Base-by-base conservation (phyloP, 2,797 vertebrate species). In the Melanotaenia parkinsoni region DNA sequence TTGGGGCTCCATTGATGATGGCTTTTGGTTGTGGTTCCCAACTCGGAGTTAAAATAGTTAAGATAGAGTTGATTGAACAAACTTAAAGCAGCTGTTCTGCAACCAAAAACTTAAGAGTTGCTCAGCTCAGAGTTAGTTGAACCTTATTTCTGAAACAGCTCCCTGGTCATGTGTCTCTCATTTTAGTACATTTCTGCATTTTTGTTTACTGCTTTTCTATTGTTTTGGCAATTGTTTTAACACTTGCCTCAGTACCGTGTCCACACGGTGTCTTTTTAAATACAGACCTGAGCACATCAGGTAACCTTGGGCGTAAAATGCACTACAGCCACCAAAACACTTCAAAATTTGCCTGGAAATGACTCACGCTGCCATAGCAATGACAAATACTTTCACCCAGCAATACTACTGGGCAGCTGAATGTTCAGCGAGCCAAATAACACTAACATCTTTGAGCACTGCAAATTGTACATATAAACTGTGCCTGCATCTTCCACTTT, bases 121-220 rank as follows among this genome's bases (percentile, higher is more conserved):
- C 3, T 32, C 5, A 32, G 30, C 30, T 32, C 30, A 32, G 30
- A 32, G 30, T 5, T 32, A 32, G 30, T 32, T 32, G 26, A 26
- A 26, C 26, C 26, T 32, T 5, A 32, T 32, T 32, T 32, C 30
- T 32, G 5, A 5, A 32, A 32, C 30, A 32, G 30, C 4, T 5
- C 30, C 72, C 53, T 40, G 12, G 4, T 13, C 32, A 6, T 37
- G 63, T 38, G 28, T 78, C 67, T 47, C 54, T 28, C 26, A 30
- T 70, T 64, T 56, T 53, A 8, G 14, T 45, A 20, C 14, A 37
- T 66, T 13, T 7, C 12, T 35, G 30, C 26, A 76, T 45, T 69
- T 47, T n/a, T 47, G 20, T 47, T 7, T 20, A 7, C 37, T 38
- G 37, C 6, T 47, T n/a, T 20, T 43, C 16, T 43, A 16, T 18